Conservation (phyloP, 2,888 invertebrate species). For the Lacanobia wlatinum region DNA sequence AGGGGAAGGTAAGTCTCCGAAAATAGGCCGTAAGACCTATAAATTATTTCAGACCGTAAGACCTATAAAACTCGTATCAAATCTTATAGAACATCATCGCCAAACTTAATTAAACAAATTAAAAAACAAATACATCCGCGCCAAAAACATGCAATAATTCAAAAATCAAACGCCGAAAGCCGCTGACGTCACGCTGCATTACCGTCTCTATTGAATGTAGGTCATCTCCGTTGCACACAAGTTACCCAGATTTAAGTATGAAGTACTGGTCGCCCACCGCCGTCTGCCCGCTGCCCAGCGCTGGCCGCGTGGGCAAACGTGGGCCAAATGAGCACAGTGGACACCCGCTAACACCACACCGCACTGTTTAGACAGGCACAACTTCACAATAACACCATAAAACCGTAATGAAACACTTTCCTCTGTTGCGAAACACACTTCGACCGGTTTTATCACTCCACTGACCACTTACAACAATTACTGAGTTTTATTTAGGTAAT, state of each 20-base stretch:
- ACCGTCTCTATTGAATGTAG: slow-evolving; percentile 60
- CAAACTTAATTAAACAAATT: slow-evolving; percentile 3
- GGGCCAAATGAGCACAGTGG: not conserved
- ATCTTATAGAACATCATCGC: slow-evolving; percentile 36
- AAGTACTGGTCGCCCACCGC: not conserved
- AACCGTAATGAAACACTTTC: slow-evolving; percentile 46
- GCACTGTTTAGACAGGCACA: slow-evolving; percentile 44
- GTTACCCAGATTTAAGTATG: slow-evolving; percentile 21
- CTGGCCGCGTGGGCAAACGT: slow-evolving; percentile 35
- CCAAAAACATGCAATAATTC: slow-evolving; percentile 43
- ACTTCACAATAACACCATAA: slow-evolving; percentile 54
- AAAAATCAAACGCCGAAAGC: slow-evolving; percentile 64
- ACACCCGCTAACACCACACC: slow-evolving; percentile 1
- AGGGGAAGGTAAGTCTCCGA: not conserved
- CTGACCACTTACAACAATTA: slow-evolving; percentile 15
- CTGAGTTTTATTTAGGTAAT: slow-evolving; percentile 9
- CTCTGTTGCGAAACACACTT: slow-evolving; percentile 46
- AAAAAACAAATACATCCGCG: slow-evolving; percentile 28
- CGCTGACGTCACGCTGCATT: slow-evolving; percentile 69
- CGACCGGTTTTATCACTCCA: slow-evolving; percentile 32
- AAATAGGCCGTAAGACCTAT: not conserved
- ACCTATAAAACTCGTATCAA: not conserved
- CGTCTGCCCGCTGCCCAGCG: not conserved
- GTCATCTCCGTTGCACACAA: slow-evolving; percentile 63
- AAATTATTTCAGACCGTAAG: not conserved